Conservation (phyloP, 2,888 invertebrate genomes). For the Zeuzera pyrina region DNA sequence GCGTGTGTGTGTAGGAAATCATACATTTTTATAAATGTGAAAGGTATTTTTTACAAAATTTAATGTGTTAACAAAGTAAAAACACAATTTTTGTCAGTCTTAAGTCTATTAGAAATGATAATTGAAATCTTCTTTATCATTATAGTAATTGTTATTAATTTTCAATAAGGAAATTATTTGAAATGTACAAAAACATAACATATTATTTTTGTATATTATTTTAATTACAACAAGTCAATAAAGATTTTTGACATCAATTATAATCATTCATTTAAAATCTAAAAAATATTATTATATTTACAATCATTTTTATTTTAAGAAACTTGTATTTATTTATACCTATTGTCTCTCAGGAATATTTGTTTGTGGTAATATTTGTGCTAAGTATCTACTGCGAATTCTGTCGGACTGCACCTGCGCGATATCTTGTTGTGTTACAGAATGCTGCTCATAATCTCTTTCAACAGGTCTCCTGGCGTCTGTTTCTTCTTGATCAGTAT, state of each 20-base stretch:
- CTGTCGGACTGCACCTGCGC: constrained; percentile 51
- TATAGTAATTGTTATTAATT: too few species aligned
- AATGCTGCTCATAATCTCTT: constrained; percentile 20
- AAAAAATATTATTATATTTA: background rate
- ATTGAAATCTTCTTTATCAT: too few species aligned
- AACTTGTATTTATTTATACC: constrained; percentile 12
- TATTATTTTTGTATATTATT: background rate
- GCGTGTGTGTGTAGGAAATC: too few species aligned
- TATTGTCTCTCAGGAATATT: constrained; percentile 51
- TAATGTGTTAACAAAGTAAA: too few species aligned
- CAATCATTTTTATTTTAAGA: background rate
- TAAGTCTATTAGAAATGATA: too few species aligned
- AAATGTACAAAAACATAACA: too few species aligned
- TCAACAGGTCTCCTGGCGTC: constrained; percentile 29
- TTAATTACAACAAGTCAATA: background rate
- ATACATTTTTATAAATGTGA: too few species aligned
- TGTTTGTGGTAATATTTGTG: constrained; percentile 58
- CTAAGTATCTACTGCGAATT: constrained; percentile 61
- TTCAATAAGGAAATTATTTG: too few species aligned
- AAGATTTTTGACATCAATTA: too few species aligned
- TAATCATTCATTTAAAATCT: background rate
- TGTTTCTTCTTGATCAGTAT: constrained; percentile 49
- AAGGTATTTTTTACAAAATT: too few species aligned
- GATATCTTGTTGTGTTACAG: constrained; percentile 31
- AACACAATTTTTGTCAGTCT: too few species aligned